Base-by-base conservation (phyloP, 2,797 vertebrate species). In the Rhinichthys osculus region DNA sequence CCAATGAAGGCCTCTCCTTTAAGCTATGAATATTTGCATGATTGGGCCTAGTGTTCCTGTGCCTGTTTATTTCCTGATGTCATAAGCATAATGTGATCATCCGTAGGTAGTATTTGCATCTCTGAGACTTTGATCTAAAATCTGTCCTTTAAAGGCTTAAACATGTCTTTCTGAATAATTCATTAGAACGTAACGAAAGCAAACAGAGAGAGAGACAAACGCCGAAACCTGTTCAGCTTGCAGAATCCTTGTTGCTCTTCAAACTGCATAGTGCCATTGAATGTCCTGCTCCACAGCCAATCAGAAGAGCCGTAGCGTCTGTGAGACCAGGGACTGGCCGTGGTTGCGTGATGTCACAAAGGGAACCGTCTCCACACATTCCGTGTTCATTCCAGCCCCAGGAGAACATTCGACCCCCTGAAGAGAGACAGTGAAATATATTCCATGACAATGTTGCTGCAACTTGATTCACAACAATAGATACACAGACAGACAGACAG, bases 301-400 rank as follows among this genome's bases (percentile, higher is more conserved):
- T 94, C 50, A 96, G 92, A 81, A 96, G 90, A 88, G 91, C 92
- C 3, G 84, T 83, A 6, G 84, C 14, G 0, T 66, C 87, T 64
- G 0, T 35, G 81, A 97, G 92, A 47, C 90, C 83, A 80, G 89
- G 85, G 80, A 99, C 57, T 1, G 89, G 92, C 86, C 92, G 93
- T 0, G 98, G 98, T 82, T 91, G 78, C 72, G 4, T 78, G 87
- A 97, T 6, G 5, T 97, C 92, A 73, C 82, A 90, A 91, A 96
- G 92, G 0, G 94, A 95, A 88, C 96, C 95, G 9, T 97, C 95
- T 52, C 98, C 98, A 27, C 98, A 99, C 97, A 98, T 99, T 10
- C 98, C 97, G 0, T 99, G 98, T 85, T 99, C 98, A 0, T 99
- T 99, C 98, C 98, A 99, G 87, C 98, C 97, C 97, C 98, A 99